Evolutionary conservation across 1,140 invertebrate species (phyloP), one percentile per base, ranked within the genome.

Genomic region (Aricia agestis): DNA sequence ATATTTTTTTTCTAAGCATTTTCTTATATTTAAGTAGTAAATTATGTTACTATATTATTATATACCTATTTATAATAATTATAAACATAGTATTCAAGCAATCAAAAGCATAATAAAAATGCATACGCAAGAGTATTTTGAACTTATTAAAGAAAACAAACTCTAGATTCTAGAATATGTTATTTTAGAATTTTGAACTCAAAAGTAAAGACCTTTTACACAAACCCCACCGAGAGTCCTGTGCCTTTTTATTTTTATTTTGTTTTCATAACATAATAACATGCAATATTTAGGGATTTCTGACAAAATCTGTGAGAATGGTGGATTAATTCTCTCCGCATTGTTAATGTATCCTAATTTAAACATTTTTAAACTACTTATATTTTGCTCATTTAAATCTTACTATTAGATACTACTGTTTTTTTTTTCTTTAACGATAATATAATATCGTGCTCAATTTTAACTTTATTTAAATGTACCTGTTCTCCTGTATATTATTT

Each of bases 401-500:
- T 17, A 18, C 17, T 18, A 17, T 59, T 18, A 59, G 18, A 18
- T n/a, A 19, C n/a, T 17, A 7, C 18, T 18, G 0, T 19, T 63
- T 63, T 11, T 63, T 18, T 63, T 63, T 25, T 63, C 18, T 19
- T 52, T 1, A 11, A 19, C 17, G 45, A 52, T 52, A 15, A 11
- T 19, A 3, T 5, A 19, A 11, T 19, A 19, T 63, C 59, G 10
- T 63, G 59, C 59, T 63, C 59, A 63, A 63, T 17, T 63, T 63
- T 19, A 63, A 19, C 18, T 63, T 63, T 63, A 63, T 63, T 63
- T 25, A 11, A 63, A 19, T 63, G 59, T 63, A 63, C 59, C 59
- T 63, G 59, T 63, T 10, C 17, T 63, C 19, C 9, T 63, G 17
- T 63, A 63, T 63, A 25, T 59, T 18, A 59, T 59, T 19, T 19